Evolutionary conservation across 2,797 vertebrate genomes (phyloP).

Genomic region (Danio aesculapii): DNA sequence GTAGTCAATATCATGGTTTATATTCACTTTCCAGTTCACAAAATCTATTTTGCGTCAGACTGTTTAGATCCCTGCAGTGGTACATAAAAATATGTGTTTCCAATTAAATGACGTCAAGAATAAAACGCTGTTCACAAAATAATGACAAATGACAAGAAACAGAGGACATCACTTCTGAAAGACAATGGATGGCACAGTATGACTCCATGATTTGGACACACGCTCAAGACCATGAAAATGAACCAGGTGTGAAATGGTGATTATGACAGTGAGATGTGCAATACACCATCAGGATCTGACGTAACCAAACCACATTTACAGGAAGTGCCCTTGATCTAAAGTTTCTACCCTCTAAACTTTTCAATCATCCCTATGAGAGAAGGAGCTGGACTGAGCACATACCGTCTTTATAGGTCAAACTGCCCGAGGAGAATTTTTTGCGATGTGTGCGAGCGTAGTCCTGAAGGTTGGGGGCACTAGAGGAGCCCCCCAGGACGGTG

Average conservation of each 20-base stretch:
- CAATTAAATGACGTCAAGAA: not conserved
- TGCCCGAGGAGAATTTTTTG: constrained; percentile 95
- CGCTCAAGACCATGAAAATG: constrained; percentile 31
- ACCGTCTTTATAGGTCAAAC: constrained; percentile 99
- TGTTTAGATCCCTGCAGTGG: constrained; percentile 19
- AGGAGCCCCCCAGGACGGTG: constrained; percentile 98
- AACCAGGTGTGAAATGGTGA: constrained; percentile 3
- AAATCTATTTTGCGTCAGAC: constrained; percentile 20
- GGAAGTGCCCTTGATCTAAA: constrained; percentile 40
- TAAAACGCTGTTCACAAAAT: not conserved
- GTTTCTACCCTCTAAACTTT: constrained; percentile 4
- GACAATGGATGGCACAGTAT: constrained; percentile 27
- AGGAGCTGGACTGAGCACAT: constrained; percentile 77
- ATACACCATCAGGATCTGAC: constrained; percentile 2
- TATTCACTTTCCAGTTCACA: not conserved
- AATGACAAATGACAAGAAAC: constrained; percentile 10
- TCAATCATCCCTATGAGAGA: not conserved
- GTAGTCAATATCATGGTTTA: not conserved
- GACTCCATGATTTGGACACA: constrained; percentile 23
- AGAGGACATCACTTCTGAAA: constrained; percentile 30
- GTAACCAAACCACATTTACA: not conserved
- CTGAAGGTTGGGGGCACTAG: constrained; percentile 99
- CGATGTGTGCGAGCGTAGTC: constrained; percentile 98
- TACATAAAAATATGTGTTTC: not conserved
- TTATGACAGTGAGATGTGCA: constrained; percentile 11